Evolutionary conservation across 1,140 invertebrate species (phyloP).

Genomic region (Pogonomyrmex barbatus): DNA sequence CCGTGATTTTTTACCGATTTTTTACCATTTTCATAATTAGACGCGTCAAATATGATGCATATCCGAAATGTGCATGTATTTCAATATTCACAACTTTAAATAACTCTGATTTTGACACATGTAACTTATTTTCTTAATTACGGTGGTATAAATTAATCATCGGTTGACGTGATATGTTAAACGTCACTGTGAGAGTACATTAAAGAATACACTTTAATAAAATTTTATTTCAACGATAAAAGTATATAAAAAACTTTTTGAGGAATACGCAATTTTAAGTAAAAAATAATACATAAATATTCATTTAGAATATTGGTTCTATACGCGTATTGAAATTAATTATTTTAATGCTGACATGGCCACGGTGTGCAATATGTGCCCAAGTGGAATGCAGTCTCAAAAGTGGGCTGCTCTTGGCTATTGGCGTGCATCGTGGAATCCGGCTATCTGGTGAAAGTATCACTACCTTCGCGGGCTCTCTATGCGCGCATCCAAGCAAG

Average conservation of each 20-base stretch:
- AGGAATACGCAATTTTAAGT: background rate
- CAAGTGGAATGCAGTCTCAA: conserved; percentile 70
- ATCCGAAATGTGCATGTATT: background rate
- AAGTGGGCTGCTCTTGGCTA: conserved; percentile 77
- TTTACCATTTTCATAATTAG: background rate
- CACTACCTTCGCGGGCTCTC: conserved; percentile 67
- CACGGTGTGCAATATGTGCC: conserved; percentile 67
- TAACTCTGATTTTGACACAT: background rate
- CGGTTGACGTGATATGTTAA: background rate
- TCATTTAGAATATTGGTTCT: background rate
- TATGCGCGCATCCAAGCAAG: conserved; percentile 56
- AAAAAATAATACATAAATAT: too few relatives aligned
- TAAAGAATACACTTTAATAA: background rate
- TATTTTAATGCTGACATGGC: conserved; percentile 61
- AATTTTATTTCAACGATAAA: background rate
- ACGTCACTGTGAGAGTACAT: background rate
- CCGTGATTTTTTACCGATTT: background rate
- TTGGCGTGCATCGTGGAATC: conserved; percentile 74
- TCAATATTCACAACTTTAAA: background rate
- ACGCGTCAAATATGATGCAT: background rate
- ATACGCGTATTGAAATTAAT: background rate
- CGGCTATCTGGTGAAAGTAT: conserved; percentile 77
- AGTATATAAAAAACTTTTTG: background rate
- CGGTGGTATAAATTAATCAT: background rate
- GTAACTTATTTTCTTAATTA: background rate